A percentile compares a stretch with the other conserved stretches of the same genome.
Conservation (phyloP, 1,140 invertebrate species). For the Calycopis cecrops region DNA sequence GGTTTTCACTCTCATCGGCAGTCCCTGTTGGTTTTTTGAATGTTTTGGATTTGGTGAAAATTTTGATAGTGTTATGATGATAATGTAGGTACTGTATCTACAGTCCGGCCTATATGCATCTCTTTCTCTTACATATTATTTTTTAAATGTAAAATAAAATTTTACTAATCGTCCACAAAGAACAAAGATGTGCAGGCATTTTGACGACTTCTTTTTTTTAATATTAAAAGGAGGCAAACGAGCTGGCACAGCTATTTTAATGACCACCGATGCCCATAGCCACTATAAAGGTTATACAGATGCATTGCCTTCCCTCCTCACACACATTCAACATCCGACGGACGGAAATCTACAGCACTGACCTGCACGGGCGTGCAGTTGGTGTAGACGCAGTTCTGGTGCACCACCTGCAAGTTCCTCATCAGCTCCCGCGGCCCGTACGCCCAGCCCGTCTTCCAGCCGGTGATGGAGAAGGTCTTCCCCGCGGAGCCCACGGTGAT, state of each 20-base stretch:
- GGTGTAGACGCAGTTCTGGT: constrained; percentile 96
- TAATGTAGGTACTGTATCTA: too few relatives aligned
- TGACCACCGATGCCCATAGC: too few relatives aligned
- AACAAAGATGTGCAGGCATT: too few relatives aligned
- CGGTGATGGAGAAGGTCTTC: constrained; percentile 98
- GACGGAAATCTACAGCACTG: constrained; percentile 14
- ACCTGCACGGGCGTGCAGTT: constrained; percentile 89
- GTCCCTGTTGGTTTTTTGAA: not conserved
- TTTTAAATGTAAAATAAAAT: too few relatives aligned
- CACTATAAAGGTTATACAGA: not conserved
- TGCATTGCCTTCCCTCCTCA: not conserved
- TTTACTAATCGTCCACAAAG: too few relatives aligned
- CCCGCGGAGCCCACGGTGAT: constrained; percentile 98
- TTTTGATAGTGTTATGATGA: too few relatives aligned
- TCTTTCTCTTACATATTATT: too few relatives aligned
- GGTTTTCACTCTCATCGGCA: not conserved
- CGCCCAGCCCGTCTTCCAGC: constrained; percentile 98
- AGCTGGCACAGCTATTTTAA: not conserved
- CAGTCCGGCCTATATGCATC: too few relatives aligned
- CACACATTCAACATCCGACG: too few relatives aligned
- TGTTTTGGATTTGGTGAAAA: too few relatives aligned
- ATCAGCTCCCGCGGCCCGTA: constrained; percentile 91
- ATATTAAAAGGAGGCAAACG: not conserved
- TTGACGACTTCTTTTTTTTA: too few relatives aligned
- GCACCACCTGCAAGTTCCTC: constrained; percentile 88